A percentile compares a stretch with the other conserved stretches of the same genome.
Conservation (phyloP, 2,797 vertebrate genomes). For the Taeniopygia guttata region DNA sequence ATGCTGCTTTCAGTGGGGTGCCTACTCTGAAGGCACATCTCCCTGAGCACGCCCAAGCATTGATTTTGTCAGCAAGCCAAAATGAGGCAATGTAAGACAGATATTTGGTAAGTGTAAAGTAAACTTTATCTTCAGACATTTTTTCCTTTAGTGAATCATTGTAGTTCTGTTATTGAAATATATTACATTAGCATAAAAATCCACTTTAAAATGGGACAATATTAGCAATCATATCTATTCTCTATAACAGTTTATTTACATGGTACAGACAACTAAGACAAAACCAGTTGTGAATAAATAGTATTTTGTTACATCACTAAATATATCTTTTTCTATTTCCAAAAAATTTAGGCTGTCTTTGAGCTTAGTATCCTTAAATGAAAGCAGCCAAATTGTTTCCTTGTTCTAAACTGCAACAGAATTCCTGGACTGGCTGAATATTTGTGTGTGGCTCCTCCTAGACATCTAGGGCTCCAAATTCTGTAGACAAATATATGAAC, state of each 20-base stretch:
- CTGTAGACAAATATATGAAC: not conserved
- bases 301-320: not conserved
- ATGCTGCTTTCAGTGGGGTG: not conserved
- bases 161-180: not conserved
- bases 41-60: not conserved
- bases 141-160: slow-evolving; percentile 17
- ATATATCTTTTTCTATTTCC: not conserved
- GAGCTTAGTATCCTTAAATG: not conserved
- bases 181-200: slow-evolving; percentile 18
- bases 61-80: slow-evolving; percentile 26
- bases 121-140: slow-evolving; percentile 35
- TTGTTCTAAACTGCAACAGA: not conserved
- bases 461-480: not conserved
- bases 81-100: slow-evolving; percentile 7
- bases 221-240: not conserved
- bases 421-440: not conserved
- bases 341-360: not conserved
- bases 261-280: not conserved
- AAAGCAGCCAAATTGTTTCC: not conserved
- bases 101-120: not conserved
- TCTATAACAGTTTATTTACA: not conserved
- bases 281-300: not conserved
- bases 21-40: not conserved
- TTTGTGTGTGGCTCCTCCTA: not conserved
- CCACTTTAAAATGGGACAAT: not conserved